Evolutionary conservation across 2,113 vertebrate genomes (phyloP).

Genomic region (Thomomys bottae): DNA sequence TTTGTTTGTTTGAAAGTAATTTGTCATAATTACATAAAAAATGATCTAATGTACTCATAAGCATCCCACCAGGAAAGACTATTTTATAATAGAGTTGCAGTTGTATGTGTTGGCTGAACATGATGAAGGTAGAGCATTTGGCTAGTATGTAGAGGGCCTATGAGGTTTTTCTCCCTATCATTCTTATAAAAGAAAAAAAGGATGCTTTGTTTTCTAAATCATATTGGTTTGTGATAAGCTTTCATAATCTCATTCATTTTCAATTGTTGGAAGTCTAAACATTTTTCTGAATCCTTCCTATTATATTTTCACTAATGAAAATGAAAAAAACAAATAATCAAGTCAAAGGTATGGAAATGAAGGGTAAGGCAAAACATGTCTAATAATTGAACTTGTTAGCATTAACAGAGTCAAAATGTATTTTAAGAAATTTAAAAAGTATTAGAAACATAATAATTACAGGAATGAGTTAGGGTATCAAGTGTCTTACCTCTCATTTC

Average conservation of each 20-base stretch:
- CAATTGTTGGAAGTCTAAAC: neutral
- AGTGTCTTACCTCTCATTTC: constrained; percentile 21
- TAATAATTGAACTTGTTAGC: neutral
- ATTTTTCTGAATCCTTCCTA: constrained; percentile 13
- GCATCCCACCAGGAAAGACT: neutral
- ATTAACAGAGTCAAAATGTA: neutral
- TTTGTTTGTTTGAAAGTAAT: constrained; percentile 26
- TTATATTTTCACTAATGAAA: neutral
- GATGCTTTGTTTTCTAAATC: constrained; percentile 23
- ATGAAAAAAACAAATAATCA: neutral
- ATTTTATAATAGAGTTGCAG: constrained; percentile 11
- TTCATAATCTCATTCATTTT: constrained; percentile 17
- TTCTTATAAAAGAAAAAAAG: neutral
- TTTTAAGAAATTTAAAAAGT: neutral
- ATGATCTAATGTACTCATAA: neutral
- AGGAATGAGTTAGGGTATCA: neutral
- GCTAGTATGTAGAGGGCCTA: too few species aligned
- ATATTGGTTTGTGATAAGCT: constrained; percentile 13
- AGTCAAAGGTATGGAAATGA: neutral
- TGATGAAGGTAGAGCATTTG: too few species aligned
- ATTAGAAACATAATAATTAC: neutral
- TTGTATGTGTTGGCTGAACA: neutral
- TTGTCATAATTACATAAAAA: constrained; percentile 4
- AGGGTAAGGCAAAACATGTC: neutral
- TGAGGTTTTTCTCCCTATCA: too few species aligned